Conservation (phyloP, 1,140 invertebrate species). For the Ceratosolen solmsi region DNA sequence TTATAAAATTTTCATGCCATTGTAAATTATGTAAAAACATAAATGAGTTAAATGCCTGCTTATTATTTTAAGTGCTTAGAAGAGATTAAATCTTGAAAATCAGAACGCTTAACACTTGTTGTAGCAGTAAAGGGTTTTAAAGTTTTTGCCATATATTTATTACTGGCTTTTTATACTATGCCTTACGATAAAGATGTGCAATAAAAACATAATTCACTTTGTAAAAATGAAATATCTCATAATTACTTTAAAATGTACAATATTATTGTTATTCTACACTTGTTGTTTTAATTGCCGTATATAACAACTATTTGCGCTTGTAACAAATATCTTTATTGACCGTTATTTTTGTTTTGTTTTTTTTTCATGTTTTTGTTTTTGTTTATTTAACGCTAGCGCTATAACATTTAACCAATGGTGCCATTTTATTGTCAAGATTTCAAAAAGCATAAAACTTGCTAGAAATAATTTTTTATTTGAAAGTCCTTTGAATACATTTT, state of each 20-base stretch:
- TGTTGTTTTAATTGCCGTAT: slow-evolving; percentile 6
- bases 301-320: slow-evolving; percentile 5
- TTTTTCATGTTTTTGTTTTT: too few species aligned
- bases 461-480: too few species aligned
- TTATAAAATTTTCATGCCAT: background rate
- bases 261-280: slow-evolving; percentile 11
- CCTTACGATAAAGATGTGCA: background rate
- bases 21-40: background rate
- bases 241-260: slow-evolving; percentile 5
- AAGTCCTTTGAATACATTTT: too few species aligned
- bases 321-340: slow-evolving; percentile 17
- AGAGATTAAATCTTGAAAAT: background rate
- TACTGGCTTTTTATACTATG: background rate
- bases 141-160: slow-evolving; percentile 23
- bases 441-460: too few species aligned
- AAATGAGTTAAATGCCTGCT: background rate
- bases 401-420: too few species aligned
- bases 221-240: slow-evolving; percentile 22
- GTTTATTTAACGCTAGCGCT: too few species aligned
- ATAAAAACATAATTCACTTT: slow-evolving; percentile 15
- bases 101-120: slow-evolving; percentile 4
- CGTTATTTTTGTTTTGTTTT: slow-evolving; percentile 3
- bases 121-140: slow-evolving; percentile 9
- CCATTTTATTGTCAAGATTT: too few species aligned
- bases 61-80: background rate